A percentile compares a stretch with the other conserved stretches of the same genome.
Evolutionary conservation across 2,113 vertebrate genomes (phyloP).

Genomic region (Gavialis gangeticus): DNA sequence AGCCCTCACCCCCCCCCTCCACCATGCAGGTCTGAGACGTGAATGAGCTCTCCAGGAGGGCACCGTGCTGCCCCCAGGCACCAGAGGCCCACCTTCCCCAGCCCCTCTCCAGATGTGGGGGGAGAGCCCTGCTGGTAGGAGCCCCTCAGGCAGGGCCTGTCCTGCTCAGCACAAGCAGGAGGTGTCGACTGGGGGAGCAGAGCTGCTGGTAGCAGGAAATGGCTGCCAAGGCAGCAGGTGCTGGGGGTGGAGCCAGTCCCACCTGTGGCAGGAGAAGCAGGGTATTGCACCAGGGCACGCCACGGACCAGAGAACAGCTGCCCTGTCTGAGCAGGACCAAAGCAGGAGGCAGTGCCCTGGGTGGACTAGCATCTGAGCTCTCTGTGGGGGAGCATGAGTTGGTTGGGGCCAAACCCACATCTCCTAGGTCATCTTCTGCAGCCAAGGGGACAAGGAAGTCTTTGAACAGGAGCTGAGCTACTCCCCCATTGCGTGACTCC

Average conservation of each 20-base stretch:
- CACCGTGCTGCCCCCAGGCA: too few relatives aligned
- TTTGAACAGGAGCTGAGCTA: neutral
- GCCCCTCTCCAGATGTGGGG: neutral
- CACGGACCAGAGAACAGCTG: neutral
- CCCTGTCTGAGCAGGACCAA: neutral
- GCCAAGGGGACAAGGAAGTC: neutral
- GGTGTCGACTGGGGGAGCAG: neutral
- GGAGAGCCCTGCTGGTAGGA: neutral
- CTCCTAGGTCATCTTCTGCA: neutral
- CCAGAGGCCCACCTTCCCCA: too few relatives aligned
- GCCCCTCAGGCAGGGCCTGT: neutral
- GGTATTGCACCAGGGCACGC: too few relatives aligned
- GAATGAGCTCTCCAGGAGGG: too few relatives aligned
- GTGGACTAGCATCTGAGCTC: neutral
- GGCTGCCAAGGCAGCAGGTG: neutral
- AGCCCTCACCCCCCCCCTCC: neutral
- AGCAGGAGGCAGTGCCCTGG: neutral
- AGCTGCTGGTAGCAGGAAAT: neutral
- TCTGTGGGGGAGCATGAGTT: neutral
- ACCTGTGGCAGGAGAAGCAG: too few relatives aligned
- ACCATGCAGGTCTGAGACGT: neutral
- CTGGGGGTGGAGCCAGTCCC: neutral
- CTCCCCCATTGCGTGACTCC: neutral
- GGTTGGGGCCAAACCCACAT: neutral
- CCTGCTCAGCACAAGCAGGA: neutral